Conservation (phyloP, 2,113 vertebrate genomes). For the Macquaria australasica region DNA sequence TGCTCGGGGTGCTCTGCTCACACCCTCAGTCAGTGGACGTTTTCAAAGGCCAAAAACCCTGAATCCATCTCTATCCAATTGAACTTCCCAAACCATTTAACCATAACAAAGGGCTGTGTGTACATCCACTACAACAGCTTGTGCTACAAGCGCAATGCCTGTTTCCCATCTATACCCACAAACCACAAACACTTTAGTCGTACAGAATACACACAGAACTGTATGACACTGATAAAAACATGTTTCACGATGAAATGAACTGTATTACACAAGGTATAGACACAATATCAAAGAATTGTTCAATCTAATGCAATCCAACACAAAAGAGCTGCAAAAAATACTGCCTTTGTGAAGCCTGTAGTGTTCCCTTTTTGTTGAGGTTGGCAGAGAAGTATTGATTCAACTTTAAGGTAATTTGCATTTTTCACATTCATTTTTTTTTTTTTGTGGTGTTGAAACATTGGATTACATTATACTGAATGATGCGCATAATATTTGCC, state of each 20-base stretch:
- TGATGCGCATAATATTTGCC: background rate
- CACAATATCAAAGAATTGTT: background rate
- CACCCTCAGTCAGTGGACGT: background rate
- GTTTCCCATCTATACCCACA: background rate
- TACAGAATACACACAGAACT: background rate
- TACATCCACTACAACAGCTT: background rate
- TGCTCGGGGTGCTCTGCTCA: background rate
- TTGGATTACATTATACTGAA: background rate
- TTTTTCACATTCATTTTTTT: background rate
- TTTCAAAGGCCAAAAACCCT: slow-evolving; percentile 25
- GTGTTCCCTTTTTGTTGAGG: background rate
- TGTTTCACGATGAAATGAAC: background rate
- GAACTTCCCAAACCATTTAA: slow-evolving; percentile 28
- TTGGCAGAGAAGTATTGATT: background rate
- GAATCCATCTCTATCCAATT: slow-evolving; percentile 21
- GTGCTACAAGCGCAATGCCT: background rate
- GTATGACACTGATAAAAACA: background rate
- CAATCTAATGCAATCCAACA: background rate
- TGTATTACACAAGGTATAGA: background rate
- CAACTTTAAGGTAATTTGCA: background rate
- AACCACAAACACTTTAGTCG: background rate
- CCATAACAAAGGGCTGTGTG: background rate
- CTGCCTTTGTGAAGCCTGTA: background rate
- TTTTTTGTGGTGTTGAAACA: background rate
- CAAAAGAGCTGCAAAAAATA: background rate